Evolutionary conservation across 2,888 invertebrate species (phyloP), one percentile per base, ranked within the genome.

Genomic region (Ophion slaviceki): DNA sequence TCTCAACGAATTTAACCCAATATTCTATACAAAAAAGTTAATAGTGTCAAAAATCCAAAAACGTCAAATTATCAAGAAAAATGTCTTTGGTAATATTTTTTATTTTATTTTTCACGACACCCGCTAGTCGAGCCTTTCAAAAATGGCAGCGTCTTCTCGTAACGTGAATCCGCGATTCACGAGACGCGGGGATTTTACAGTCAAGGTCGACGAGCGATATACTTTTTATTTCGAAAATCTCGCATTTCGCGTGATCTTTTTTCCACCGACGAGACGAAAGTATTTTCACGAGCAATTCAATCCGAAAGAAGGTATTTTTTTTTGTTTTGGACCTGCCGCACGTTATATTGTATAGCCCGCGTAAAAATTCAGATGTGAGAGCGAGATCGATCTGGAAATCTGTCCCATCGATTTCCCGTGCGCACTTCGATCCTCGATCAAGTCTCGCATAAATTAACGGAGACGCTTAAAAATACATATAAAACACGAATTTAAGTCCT

Each of bases 361-460:
- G 10, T 32, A 14, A 71, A 8, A n/a, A 62, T 74, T 74, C 24
- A 45, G 61, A 28, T 40, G 17, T 32, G 28, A 2, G 64, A 64
- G 28, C 24, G 47, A 32, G 47, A 32, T 53, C 45, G 32, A 76
- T 32, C 32, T 32, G 36, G 61, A 40, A 74, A 61, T 36, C 8
- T 24, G 6, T 70, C 70, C 28, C 47, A 14, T 36, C 32, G 57
- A 71, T 36, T 36, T 71, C 32, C 6, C 20, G 71, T 61, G 47
- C 47, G 20, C n/a, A 53, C 59, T 20, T 59, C 57, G 71, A n/a
- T 71, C n/a, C 57, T 53, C 71, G 24, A 68, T 64, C 2, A 32
- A 14, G 45, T 47, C 47, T 68, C 68, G 66, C n/a, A 20, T n/a
- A 61, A 61, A 61, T 20, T 61, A 1, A 24, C n/a, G 2, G 36